A percentile compares a stretch with the other conserved stretches of the same genome.
Conservation (phyloP, 2,797 vertebrate species). For the Phoebastria nigripes region DNA sequence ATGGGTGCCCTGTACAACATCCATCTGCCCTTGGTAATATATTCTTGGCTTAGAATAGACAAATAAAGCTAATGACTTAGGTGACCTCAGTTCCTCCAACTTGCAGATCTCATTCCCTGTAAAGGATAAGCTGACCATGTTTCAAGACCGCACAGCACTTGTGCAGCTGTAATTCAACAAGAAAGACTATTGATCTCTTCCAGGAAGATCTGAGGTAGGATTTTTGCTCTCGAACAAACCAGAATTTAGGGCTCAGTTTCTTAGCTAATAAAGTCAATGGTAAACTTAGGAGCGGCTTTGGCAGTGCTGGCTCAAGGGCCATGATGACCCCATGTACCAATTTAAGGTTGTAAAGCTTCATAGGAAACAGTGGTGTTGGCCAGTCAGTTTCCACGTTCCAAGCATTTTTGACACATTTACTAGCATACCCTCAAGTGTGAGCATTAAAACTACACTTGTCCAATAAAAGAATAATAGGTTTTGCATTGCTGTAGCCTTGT, state of each 20-base stretch:
- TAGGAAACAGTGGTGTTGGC: neutral
- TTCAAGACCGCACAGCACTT: neutral
- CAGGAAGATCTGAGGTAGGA: neutral
- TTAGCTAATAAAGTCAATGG: neutral
- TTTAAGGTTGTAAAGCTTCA: neutral
- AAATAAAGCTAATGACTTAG: neutral
- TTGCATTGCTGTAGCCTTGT: conserved; percentile 14
- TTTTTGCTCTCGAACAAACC: neutral
- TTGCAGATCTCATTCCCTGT: neutral
- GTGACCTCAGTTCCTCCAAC: neutral
- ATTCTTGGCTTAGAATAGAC: neutral
- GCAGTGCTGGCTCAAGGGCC: neutral
- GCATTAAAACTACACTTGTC: neutral
- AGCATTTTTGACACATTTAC: conserved; percentile 3
- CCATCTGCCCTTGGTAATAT: neutral
- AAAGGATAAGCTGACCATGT: neutral
- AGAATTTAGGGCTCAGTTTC: neutral
- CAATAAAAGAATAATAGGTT: conserved; percentile 41
- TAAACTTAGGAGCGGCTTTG: neutral
- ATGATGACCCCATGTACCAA: neutral
- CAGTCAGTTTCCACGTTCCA: neutral
- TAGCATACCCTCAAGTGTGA: neutral
- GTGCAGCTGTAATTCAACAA: neutral
- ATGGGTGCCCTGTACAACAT: neutral
- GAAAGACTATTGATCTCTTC: neutral